Conservation (phyloP, 1,140 invertebrate genomes). For the Drosophila busckii region DNA sequence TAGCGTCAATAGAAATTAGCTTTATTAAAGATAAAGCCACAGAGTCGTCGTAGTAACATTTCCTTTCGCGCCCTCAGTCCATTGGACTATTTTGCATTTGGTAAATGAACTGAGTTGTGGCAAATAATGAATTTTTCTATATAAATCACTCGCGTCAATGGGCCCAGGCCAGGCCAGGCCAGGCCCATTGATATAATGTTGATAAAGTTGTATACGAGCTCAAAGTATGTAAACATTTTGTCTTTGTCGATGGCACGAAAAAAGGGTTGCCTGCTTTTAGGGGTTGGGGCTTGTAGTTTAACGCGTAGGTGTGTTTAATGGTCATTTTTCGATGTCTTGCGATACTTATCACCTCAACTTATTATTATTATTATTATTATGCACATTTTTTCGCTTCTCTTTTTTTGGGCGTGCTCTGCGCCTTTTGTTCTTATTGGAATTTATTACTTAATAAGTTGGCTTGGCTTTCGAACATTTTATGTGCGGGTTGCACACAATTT, state of each 20-base stretch:
- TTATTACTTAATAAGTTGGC: slow-evolving; percentile 75
- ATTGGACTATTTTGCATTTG: slow-evolving; percentile 52
- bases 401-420: no score
- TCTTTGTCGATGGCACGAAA: slow-evolving; percentile 26
- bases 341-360: slow-evolving; percentile 66
- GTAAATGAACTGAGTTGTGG: slow-evolving; percentile 47
- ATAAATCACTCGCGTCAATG: slow-evolving; percentile 75
- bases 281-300: slow-evolving; percentile 30
- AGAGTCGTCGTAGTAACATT: slow-evolving; percentile 49
- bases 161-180: no score
- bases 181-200: slow-evolving; percentile 56
- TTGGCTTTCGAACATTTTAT: slow-evolving; percentile 39
- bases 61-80: slow-evolving; percentile 44
- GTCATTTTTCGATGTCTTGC: slow-evolving; percentile 74
- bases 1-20: slow-evolving; percentile 72
- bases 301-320: slow-evolving; percentile 68
- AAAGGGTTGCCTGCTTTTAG: slow-evolving; percentile 47
- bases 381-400: slow-evolving; percentile 47
- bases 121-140: slow-evolving; percentile 73
- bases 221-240: slow-evolving; percentile 51
- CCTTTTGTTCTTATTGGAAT: slow-evolving; percentile 69
- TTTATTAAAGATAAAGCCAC: slow-evolving; percentile 72
- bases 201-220: neutral
- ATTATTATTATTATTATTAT: slow-evolving; percentile 62
- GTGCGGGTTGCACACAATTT: slow-evolving; percentile 1